Evolutionary conservation across 2,797 vertebrate species (phyloP), one percentile per base, ranked within the genome.

Genomic region (Anniella stebbinsi): DNA sequence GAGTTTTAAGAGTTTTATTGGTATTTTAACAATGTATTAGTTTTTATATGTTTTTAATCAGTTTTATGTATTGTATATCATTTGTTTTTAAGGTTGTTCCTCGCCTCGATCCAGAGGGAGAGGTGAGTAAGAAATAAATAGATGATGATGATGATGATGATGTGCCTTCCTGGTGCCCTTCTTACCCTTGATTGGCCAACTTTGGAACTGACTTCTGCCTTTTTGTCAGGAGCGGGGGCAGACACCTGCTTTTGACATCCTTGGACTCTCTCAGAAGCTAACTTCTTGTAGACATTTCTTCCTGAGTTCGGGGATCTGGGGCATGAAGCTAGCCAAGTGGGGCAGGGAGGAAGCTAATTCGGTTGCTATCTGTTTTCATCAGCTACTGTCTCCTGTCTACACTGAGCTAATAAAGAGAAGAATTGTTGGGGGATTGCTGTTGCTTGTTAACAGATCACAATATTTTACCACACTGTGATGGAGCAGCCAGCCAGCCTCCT

Each of bases 391-490:
- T 60, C 57, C 33, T 60, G 12, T 28, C 28, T 72, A 80, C 33
- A 51, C 7, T 75, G 70, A 70, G 54, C 45, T 80, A 21, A 80
- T 80, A 78, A 69, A 48, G 38, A 66, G 15, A 67, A 10, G 13
- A 63, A 30, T 3, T 18, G 63, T 70, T 18, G 70, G 77, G 86
- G 51, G 48, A 54, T 21, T 72, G 18, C 63, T 88, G 17, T 92
- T 91, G 82, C 91, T 94, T 93, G 80, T 87, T 95, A 94, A 94
- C 80, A 82, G 92, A 96, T 97, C 97, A 97, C 97, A 96, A 97
- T 97, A 97, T 98, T 97, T 97, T 97, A 95, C 96, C 97, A 97
- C 96, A 77, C 92, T 86, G 92, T 97, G 97, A 95, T 97, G 92
- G 75, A 94, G 91, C 93, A 96, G 93, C 92, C 94, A 94, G 94